A percentile compares a stretch with the other conserved stretches of the same genome.
Evolutionary conservation across 2,888 invertebrate species (phyloP).

Genomic region (Hirtodrosophila cameraria): DNA sequence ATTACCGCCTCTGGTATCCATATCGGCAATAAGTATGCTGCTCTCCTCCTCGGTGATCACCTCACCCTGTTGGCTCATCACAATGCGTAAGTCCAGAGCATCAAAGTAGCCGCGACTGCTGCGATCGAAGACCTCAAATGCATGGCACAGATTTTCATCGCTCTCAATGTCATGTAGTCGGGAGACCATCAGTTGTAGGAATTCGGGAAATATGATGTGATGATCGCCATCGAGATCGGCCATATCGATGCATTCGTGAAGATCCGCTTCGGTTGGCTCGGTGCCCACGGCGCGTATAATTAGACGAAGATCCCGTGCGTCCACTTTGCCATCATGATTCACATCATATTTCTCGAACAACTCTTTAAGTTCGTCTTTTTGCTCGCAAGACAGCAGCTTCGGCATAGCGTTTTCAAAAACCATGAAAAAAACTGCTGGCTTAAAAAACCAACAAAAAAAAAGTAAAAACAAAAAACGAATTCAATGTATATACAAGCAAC

Average conservation of each 20-base stretch:
- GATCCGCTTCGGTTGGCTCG: slow-evolving; percentile 99
- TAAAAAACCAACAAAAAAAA: slow-evolving; percentile 7
- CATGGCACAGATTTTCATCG: slow-evolving; percentile 95
- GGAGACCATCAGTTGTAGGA: slow-evolving; percentile 99
- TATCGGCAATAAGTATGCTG: slow-evolving; percentile 98
- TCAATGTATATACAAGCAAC: slow-evolving; percentile 3
- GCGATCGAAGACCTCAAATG: slow-evolving; percentile 90
- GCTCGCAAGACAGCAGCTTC: slow-evolving; percentile 94
- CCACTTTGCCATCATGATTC: slow-evolving; percentile 98
- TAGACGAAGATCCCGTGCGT: slow-evolving; percentile 98
- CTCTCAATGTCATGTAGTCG: slow-evolving; percentile 99
- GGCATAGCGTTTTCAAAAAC: slow-evolving; percentile 7
- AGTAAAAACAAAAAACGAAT: slow-evolving; percentile 5
- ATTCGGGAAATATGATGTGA: slow-evolving; percentile 98
- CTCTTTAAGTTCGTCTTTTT: slow-evolving; percentile 99
- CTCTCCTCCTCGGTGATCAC: slow-evolving; percentile 98
- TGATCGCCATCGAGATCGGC: slow-evolving; percentile 90
- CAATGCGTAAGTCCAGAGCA: slow-evolving; percentile 97
- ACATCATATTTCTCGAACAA: slow-evolving; percentile 99
- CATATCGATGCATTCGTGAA: slow-evolving; percentile 99
- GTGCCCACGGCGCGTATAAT: slow-evolving; percentile 98
- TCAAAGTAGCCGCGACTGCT: slow-evolving; percentile 99
- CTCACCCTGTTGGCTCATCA: slow-evolving; percentile 98
- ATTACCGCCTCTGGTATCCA: slow-evolving; percentile 97
- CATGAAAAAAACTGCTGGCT: not conserved